Base-by-base conservation (phyloP, 2,888 invertebrate species). In the Nomada flava region DNA sequence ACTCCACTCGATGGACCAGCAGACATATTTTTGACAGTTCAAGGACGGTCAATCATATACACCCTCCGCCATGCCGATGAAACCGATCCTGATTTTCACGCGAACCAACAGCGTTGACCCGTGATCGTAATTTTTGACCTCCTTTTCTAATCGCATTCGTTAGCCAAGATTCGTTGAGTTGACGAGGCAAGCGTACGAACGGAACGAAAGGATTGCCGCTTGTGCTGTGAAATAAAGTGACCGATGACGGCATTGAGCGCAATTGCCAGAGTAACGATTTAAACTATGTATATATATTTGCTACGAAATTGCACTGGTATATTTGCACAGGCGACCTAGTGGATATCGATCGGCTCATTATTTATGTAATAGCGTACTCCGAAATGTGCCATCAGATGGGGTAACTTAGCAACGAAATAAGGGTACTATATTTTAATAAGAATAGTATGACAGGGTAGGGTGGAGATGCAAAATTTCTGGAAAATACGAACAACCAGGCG, bases 1-100 rank as follows among this genome's bases (percentile, higher is more conserved):
- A 79, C 75, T 87, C 50, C 59, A 64, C 59, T 76, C 67, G 47
- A 59, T 60, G 68, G 73, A 73, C 75, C 67, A 13, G 65, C 72
- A 60, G 59, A 68, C 72, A 57, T 79, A 84, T 84, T 87, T 86
- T 87, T n/a, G 79, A 74, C 7, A 70, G 75, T 87, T 79, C 73
- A 87, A 85, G 85, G 82, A 73, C 79, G 70, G 50, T 69, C 76
- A 57, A 75, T 62, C 62, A 15, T 65, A 50, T n/a, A 44, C 60
- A 50, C 52, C 26, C 11, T 44, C 59, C 53, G 47, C 23, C 44
- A 57, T 23, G 11, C 15, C 36, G 20, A 36, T 5, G 59, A 60
- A 29, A 53, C 10, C 44, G 20, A 78, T 42, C 18, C 44, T 18
- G 26, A 26, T 60, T 69, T 44, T 63, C 57, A 26, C 52, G 67